phyloP scores from a whole-genome alignment of 2,888 invertebrate species.

The Allophyes oxyacanthae region DNA sequence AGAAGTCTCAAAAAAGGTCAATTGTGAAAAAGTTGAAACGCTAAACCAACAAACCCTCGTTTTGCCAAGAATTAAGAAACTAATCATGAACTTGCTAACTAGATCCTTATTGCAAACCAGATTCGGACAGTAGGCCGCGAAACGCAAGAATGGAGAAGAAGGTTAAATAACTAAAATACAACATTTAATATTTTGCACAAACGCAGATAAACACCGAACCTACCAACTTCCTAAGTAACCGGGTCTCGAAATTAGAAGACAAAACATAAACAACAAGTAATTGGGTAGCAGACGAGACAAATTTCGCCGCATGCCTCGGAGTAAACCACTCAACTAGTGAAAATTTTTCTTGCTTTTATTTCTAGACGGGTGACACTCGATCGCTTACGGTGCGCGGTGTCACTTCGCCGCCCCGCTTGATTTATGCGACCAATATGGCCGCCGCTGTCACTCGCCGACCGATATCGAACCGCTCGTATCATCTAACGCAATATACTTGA shows the following conservation, averaged over 20 bases:
- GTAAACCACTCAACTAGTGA: slow-evolving; percentile 86
- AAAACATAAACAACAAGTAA: slow-evolving; percentile 58
- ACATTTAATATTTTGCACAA: slow-evolving; percentile 53
- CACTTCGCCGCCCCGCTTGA: slow-evolving; percentile 84
- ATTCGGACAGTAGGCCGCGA: slow-evolving; percentile 11
- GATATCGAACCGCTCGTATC: slow-evolving; percentile 83
- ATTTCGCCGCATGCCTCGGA: slow-evolving; percentile 82
- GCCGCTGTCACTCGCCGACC: slow-evolving; percentile 81
- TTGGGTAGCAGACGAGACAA: slow-evolving; percentile 72
- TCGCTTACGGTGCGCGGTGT: slow-evolving; percentile 85
- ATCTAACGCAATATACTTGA: slow-evolving; percentile 69
- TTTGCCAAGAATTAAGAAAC: background rate
- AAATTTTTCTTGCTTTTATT: slow-evolving; percentile 86
- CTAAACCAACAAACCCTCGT: background rate
- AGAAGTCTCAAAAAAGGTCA: slow-evolving; percentile 22
- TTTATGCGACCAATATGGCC: slow-evolving; percentile 89
- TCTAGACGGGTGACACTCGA: slow-evolving; percentile 86
- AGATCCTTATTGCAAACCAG: slow-evolving; percentile 14
- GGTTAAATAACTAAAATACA: slow-evolving; percentile 45
- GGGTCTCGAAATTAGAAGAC: slow-evolving; percentile 58
- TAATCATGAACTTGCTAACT: slow-evolving; percentile 14
- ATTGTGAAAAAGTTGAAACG: slow-evolving; percentile 11
- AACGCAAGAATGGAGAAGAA: slow-evolving; percentile 21
- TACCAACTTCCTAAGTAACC: slow-evolving; percentile 51
- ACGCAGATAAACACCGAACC: slow-evolving; percentile 45